These are phyloP conservation scores for Cherax quadricarinatus DNA, from an alignment of 1,140 invertebrate genomes.

Conservation along the genomic window DNA sequence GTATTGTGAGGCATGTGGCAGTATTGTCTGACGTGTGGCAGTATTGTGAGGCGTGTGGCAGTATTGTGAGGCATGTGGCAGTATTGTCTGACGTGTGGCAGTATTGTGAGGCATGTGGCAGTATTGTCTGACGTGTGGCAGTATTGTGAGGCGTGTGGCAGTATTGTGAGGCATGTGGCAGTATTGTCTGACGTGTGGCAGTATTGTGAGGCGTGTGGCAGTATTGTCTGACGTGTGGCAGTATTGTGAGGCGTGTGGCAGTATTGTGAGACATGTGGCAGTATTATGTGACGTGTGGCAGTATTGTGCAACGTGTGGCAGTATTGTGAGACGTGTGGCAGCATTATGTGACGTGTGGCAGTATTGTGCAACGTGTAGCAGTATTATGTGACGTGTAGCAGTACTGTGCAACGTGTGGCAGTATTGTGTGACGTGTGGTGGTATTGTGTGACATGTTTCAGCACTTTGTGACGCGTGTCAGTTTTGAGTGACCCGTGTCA, in stretches of 20 bases:
- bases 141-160: background rate
- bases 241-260: background rate
- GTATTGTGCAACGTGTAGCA: background rate
- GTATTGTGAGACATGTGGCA: background rate
- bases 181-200: background rate
- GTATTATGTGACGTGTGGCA: background rate
- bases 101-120: background rate
- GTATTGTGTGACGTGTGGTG: background rate
- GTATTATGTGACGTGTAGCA: too few relatives aligned
- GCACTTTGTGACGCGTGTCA: background rate
- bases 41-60: background rate
- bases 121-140: background rate
- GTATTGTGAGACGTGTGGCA: background rate
- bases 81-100: background rate
- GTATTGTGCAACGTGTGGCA: background rate
- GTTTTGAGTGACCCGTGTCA: too few relatives aligned
- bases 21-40: background rate
- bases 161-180: background rate
- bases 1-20: too few relatives aligned
- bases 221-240: background rate
- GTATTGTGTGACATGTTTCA: background rate
- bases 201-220: background rate
- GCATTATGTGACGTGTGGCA: background rate
- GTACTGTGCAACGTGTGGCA: background rate
- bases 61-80: background rate